Conservation (phyloP, 2,797 vertebrate genomes). For the Rhincodon typus region DNA sequence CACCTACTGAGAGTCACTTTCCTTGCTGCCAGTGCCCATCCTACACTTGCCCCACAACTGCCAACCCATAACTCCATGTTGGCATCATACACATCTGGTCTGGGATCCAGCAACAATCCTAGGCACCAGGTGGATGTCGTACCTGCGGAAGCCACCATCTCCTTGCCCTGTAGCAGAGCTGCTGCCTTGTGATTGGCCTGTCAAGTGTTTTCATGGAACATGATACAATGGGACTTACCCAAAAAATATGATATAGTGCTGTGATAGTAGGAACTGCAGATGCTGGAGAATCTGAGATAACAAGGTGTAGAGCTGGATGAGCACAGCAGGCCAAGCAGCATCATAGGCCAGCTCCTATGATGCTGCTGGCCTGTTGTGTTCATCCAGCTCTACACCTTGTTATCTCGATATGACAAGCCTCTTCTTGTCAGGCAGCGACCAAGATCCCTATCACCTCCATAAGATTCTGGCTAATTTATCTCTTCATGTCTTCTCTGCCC, state of each 20-base stretch:
- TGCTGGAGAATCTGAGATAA: too few relatives aligned
- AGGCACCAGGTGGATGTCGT: neutral
- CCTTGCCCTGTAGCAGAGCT: neutral
- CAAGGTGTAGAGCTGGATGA: too few relatives aligned
- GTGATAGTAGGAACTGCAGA: too few relatives aligned
- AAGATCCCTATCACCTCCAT: too few relatives aligned
- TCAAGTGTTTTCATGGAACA: neutral
- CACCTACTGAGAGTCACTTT: neutral
- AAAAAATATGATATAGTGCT: neutral
- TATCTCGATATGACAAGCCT: too few relatives aligned
- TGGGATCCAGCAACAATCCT: neutral
- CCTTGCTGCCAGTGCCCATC: neutral
- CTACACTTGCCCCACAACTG: too few relatives aligned
- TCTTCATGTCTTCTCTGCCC: neutral
- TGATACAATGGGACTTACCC: neutral
- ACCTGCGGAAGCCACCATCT: neutral
- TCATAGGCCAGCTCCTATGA: too few relatives aligned
- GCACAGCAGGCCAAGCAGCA: too few relatives aligned
- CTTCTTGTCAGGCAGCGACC: too few relatives aligned
- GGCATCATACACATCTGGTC: neutral
- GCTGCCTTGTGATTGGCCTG: neutral
- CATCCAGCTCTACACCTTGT: too few relatives aligned
- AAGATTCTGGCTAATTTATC: neutral
- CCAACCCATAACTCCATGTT: neutral
- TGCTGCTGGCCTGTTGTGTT: too few relatives aligned